These are phyloP conservation scores for Temnothorax ravouxi DNA, from an alignment of 2,888 invertebrate genomes.

Conservation along the genomic window DNA sequence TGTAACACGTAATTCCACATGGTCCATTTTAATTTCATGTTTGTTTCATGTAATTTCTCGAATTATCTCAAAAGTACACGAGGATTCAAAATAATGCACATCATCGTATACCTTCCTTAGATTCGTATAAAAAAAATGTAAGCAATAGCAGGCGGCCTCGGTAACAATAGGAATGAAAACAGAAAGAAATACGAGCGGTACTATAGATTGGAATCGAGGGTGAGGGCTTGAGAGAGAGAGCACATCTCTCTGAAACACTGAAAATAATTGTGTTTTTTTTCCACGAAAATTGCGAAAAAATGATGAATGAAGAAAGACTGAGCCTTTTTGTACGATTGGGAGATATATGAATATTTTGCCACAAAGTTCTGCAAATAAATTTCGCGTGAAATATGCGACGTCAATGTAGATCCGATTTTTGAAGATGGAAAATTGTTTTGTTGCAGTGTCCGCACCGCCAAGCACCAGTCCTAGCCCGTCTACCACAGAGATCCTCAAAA, in stretches of 20 bases:
- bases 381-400: background rate
- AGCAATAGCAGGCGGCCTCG: background rate
- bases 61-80: background rate
- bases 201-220: background rate
- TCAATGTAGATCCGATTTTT: slow-evolving; percentile 57
- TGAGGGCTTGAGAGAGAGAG: slow-evolving; percentile 5
- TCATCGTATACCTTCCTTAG: background rate
- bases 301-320: background rate
- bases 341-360: background rate
- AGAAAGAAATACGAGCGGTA: background rate
- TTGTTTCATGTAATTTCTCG: background rate
- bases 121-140: slow-evolving; percentile 6
- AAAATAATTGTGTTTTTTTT: slow-evolving; percentile 31
- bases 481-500: slow-evolving; percentile 89
- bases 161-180: slow-evolving; percentile 11
- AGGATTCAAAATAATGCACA: background rate
- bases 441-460: slow-evolving; percentile 92
- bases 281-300: background rate
- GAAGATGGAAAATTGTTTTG: slow-evolving; percentile 81
- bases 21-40: slow-evolving; percentile 13
- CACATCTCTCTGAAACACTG: background rate
- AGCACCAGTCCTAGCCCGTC: slow-evolving; percentile 93
- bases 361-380: background rate
- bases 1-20: slow-evolving; percentile 16
- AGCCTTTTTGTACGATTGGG: background rate